Evolutionary conservation across 2,888 invertebrate genomes (phyloP), one percentile per base, ranked within the genome.

Genomic region (Drosophila borborema): DNA sequence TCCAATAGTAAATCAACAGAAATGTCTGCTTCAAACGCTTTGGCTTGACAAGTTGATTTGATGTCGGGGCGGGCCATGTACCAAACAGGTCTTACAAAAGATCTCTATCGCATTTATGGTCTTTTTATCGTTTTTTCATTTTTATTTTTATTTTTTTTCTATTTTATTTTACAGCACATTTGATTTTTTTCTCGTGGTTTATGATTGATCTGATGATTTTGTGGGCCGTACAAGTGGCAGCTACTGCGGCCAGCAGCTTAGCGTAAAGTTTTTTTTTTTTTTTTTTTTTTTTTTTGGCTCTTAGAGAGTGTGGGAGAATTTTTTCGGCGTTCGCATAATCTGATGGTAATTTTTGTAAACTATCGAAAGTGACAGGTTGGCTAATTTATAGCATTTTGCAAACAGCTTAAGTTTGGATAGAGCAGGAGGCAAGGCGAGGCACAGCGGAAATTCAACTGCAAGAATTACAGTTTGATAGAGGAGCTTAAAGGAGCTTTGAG

Each of bases 291-390:
- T 51, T 72, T 67, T 61, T 38, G 41, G 58, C 43, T 23, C 51
- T 65, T 68, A 62, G 84, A 86, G 87, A 86, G 89, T 89, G 89
- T 89, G 84, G 84, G 89, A 86, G 89, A 84, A 84, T 86, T 86
- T 80, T 80, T 77, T 66, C 49, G n/a, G 16, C 49, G 48, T 16
- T 41, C 28, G 49, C 43, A 67, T 80, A 86, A 84, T 84, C 86
- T 83, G 84, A 81, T 72, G 84, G 73, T 81, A 86, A 86, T 75
- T 77, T 51, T 86, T 71, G 81, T 86, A 78, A 86, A 77, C 68
- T 69, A 81, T 74, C 74, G 81, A 80, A 86, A 80, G 84, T 86
- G 89, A 89, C 75, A 70, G 89, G 73, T 70, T 59, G 69, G 72
- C 68, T 71, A 69, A 84, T 83, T 73, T 85, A 76, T 74, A 76